Evolutionary conservation across 2,113 vertebrate genomes (phyloP).

Genomic region (Atlantisia rogersi): DNA sequence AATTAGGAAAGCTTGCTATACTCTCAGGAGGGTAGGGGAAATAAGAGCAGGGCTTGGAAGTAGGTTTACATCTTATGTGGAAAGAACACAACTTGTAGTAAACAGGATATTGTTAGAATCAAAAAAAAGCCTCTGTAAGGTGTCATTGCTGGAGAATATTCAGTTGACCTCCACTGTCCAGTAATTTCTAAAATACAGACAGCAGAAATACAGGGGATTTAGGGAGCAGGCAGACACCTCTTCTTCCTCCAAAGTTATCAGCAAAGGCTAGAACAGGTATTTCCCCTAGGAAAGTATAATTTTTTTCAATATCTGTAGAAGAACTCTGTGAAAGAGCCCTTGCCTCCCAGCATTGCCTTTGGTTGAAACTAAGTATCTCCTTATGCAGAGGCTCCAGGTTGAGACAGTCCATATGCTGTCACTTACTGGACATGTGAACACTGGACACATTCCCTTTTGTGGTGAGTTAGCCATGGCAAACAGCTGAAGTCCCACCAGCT

Average conservation of each 20-base stretch:
- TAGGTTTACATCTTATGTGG: background rate
- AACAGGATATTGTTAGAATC: background rate
- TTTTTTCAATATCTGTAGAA: background rate
- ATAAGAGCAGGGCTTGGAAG: background rate
- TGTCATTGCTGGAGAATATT: background rate
- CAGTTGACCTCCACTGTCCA: background rate
- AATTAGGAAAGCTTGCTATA: background rate
- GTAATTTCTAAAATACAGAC: background rate
- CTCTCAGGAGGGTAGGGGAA: background rate
- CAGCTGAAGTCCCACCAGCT: background rate
- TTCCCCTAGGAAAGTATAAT: background rate
- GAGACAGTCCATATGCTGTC: background rate
- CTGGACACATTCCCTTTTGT: background rate
- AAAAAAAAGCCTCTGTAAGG: background rate
- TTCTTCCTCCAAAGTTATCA: background rate
- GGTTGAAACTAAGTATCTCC: background rate
- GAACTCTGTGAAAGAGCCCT: background rate
- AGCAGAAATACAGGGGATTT: background rate
- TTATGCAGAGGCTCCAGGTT: background rate
- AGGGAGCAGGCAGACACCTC: background rate
- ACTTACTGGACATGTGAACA: background rate
- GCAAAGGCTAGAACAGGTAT: background rate
- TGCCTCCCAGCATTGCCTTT: background rate
- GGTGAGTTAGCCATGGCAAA: background rate
- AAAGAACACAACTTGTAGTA: background rate